Base-by-base conservation (phyloP, 2,888 invertebrate genomes). In the Arrhopalites spinosus region DNA sequence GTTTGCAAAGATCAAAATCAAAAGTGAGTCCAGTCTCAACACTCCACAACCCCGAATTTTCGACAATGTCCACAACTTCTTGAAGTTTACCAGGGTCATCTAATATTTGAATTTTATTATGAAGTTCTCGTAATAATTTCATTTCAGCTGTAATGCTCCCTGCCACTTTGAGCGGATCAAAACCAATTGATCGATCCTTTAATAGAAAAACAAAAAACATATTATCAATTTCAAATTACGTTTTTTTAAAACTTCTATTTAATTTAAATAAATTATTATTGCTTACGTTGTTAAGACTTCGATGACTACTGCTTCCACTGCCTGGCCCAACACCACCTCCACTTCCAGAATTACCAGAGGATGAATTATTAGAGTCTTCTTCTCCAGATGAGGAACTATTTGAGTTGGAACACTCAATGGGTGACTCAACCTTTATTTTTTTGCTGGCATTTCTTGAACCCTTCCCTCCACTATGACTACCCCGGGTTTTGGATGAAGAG, bases 1-100 rank as follows among this genome's bases (percentile, higher is more conserved):
- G 64, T 78, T 83, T 83, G 71, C 83, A 83, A 66, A 83, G 75
- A 74, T 83, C 83, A 78, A 83, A 83, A 73, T 83, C 83, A 76
- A 83, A 83, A 1, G 81, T 80, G 20, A 79, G 17, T n/a, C 83
- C 83, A 43, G 80, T 76, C 15, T 83, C 83, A 5, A 78, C 78
- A 2, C 79, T 77, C 81, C 81, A 83, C 11, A 74, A 77, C 15
- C 81, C 83, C 56, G 78, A 80, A n/a, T 78, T 76, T 67, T 83
- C 83, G 13, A 83, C 83, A 20, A 83, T 83, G 45, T 82, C 81
- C 23, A 83, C 83, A 45, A 83, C 79, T 78, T 82, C 79, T 63
- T 59, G 81, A 0, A 83, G 77, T 74, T 82, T 83, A 29, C 79
- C 77, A 2, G 83, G 81, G 63, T 83, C 83, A 27, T 82, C 83